Evolutionary conservation across 2,797 vertebrate species (phyloP).

Genomic region (Macropodus opercularis): DNA sequence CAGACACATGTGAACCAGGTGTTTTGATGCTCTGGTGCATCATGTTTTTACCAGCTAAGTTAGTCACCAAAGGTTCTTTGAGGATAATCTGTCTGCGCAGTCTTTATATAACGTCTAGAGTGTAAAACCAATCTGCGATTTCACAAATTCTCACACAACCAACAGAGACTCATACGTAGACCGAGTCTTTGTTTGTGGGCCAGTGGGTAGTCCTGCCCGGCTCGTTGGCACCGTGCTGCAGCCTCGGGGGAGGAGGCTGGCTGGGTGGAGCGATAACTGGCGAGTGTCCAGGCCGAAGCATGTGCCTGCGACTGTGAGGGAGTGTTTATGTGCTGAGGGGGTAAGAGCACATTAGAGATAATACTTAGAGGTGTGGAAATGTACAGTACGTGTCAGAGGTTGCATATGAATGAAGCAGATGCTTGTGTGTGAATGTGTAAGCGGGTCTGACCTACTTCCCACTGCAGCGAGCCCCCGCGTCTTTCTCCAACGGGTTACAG

Average conservation of each 20-base stretch:
- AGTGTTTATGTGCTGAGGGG: constrained; percentile 20
- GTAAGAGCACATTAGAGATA: constrained; percentile 31
- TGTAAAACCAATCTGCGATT: constrained; percentile 14
- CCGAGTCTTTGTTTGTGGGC: constrained; percentile 39
- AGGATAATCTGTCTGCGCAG: constrained; percentile 24
- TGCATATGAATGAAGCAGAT: constrained; percentile 46
- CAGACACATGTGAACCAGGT: constrained; percentile 6
- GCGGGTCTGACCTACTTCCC: constrained; percentile 74
- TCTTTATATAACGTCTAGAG: constrained; percentile 31
- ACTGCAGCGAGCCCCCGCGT: constrained; percentile 41
- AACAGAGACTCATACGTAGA: background rate
- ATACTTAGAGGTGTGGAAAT: constrained; percentile 46
- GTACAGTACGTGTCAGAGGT: constrained; percentile 32
- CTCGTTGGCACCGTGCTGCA: constrained; percentile 48
- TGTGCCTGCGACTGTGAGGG: constrained; percentile 4
- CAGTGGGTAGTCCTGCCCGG: constrained; percentile 52
- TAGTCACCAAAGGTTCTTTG: constrained; percentile 4
- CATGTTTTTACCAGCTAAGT: background rate
- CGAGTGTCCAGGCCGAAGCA: constrained; percentile 21
- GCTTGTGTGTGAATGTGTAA: constrained; percentile 21
- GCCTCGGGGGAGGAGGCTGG: constrained; percentile 43
- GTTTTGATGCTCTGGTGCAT: no score
- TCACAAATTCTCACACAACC: constrained; percentile 12
- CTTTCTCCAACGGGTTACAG: background rate
- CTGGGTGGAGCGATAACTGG: constrained; percentile 37